Evolutionary conservation across 1,140 invertebrate species (phyloP).

Genomic region (Zaprionus tsacasi): DNA sequence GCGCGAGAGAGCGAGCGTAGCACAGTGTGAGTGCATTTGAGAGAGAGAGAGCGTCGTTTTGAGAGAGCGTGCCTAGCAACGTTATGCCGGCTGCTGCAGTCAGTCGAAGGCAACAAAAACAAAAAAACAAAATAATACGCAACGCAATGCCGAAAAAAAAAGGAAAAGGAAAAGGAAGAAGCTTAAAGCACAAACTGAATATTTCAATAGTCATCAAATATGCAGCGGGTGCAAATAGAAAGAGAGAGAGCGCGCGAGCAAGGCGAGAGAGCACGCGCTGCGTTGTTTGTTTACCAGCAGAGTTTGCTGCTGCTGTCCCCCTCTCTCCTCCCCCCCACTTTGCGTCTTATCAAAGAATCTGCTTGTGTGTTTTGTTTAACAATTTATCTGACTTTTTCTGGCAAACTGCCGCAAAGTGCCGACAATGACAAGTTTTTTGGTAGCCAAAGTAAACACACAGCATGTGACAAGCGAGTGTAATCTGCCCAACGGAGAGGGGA

Average conservation of each 20-base stretch:
- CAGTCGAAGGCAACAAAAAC: constrained; percentile 35
- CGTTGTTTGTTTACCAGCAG: constrained; percentile 41
- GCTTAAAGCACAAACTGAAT: constrained; percentile 60
- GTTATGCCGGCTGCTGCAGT: constrained; percentile 52
- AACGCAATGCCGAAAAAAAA: constrained; percentile 22
- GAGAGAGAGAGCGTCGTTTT: constrained; percentile 5
- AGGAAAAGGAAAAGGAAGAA: background rate
- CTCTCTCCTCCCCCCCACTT: no score
- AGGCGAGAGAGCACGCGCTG: background rate
- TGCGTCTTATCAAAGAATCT: constrained; percentile 11
- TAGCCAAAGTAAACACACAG: constrained; percentile 4
- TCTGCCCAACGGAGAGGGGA: no score
- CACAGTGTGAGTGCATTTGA: background rate
- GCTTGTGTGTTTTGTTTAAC: constrained; percentile 35
- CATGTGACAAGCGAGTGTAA: background rate
- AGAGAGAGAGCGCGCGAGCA: background rate
- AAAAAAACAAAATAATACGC: constrained; percentile 59
- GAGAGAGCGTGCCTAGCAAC: background rate
- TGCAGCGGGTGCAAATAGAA: background rate
- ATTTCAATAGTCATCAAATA: constrained; percentile 68
- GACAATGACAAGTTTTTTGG: constrained; percentile 36
- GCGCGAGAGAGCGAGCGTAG: constrained; percentile 45
- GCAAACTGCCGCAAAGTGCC: constrained; percentile 64
- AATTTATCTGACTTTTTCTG: constrained; percentile 54
- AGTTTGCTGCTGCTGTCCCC: background rate